Evolutionary conservation across 2,888 invertebrate genomes (phyloP).

Genomic region (Sarcophaga caerulescens): DNA sequence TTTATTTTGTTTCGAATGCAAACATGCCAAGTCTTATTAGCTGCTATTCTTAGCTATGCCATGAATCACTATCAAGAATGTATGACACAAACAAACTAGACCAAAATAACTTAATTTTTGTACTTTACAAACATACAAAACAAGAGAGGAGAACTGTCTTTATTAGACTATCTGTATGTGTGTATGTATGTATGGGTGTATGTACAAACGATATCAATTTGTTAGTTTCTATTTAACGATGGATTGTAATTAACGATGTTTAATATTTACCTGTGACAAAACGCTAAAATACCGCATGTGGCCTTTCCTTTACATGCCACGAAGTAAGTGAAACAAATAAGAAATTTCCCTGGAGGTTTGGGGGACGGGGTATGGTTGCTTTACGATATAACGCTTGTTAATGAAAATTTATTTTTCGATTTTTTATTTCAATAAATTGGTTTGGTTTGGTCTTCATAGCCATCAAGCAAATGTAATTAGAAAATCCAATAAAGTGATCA

Average conservation of each 20-base stretch:
- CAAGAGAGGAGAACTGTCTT: too few species aligned
- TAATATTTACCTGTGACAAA: neutral
- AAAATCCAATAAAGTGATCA: neutral
- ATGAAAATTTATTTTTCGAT: neutral
- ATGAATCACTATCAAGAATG: too few species aligned
- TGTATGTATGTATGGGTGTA: neutral
- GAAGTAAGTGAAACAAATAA: neutral
- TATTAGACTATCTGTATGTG: neutral
- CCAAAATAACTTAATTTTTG: too few species aligned
- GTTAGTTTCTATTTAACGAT: neutral
- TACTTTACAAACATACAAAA: too few species aligned
- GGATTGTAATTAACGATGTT: neutral
- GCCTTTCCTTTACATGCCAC: neutral
- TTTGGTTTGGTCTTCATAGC: neutral
- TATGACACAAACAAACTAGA: too few species aligned
- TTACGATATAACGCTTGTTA: neutral
- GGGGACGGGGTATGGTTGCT: neutral
- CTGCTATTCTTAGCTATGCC: too few species aligned
- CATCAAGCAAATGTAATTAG: neutral
- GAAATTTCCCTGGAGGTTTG: neutral
- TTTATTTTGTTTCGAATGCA: too few species aligned
- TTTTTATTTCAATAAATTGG: neutral
- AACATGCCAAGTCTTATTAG: too few species aligned
- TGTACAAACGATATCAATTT: neutral
- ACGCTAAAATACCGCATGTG: neutral